Percentiles rank a stretch among this genome's conserved stretches.
Evolutionary conservation across 2,888 invertebrate genomes (phyloP).

Genomic region (Stenurella melanura): DNA sequence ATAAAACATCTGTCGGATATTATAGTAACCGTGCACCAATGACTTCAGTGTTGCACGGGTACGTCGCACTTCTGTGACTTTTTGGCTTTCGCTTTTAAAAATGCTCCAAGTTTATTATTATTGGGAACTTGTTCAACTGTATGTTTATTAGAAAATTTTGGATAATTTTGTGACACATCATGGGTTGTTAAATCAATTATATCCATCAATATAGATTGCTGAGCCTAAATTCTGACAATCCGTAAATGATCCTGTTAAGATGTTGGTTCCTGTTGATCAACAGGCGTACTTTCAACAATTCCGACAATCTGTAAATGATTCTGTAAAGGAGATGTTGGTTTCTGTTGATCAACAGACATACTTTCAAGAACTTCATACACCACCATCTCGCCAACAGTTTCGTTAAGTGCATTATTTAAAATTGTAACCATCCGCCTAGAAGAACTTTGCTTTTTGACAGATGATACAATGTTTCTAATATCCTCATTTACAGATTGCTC

Average conservation of each 20-base stretch:
- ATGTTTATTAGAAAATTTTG: not conserved
- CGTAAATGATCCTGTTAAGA: not conserved
- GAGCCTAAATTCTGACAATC: not conserved
- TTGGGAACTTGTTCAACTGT: not conserved
- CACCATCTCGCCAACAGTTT: too few relatives aligned
- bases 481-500: not conserved
- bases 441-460: not conserved
- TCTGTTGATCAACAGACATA: too few relatives aligned
- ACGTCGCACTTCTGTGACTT: not conserved
- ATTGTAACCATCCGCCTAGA: not conserved
- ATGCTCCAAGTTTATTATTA: conserved; percentile 2
- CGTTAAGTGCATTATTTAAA: not conserved
- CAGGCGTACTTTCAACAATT: not conserved
- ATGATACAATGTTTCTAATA: not conserved
- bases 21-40: not conserved
- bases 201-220: not conserved
- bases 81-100: conserved; percentile 1
- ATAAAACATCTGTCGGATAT: not conserved
- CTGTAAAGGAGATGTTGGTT: too few relatives aligned
- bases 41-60: not conserved
- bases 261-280: not conserved
- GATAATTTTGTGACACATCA: not conserved
- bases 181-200: not conserved
- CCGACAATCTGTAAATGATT: too few relatives aligned
- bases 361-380: too few relatives aligned